Base-by-base conservation (phyloP, 2,797 vertebrate species). In the Coregonus ussuriensis region DNA sequence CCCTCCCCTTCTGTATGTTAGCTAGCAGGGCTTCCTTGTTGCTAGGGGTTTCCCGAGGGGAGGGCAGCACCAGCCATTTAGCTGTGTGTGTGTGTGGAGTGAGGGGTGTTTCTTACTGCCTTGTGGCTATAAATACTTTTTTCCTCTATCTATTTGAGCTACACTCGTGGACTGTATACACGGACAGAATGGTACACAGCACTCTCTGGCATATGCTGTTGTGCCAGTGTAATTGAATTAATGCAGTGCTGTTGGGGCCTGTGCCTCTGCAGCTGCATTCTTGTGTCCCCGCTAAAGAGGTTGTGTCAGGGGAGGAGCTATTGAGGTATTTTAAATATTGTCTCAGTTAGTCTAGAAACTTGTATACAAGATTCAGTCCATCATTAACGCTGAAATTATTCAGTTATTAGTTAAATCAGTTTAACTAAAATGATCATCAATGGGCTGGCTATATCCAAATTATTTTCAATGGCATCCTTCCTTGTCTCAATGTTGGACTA, bases 11-110 rank as follows among this genome's bases (percentile, higher is more conserved):
- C 29, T 73, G n/a, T 6, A 14, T 14, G 29, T 80, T 16, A 18
- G 68, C 16, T 53, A 56, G 37, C 56, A 56, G 53, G 41, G 76
- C 71, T 80, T 83, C 66, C 78, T 75, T 84, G 85, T 84, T 84
- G 81, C 82, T 79, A 80, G 70, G 83, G 71, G 75, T 84, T 83
- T 82, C 76, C 77, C 53, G 68, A 35, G 67, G 74, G 14, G 68
- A 52, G 76, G 72, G 69, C 63, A 37, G 52, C 15, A 69, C 65
- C 74, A 73, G 52, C 47, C 62, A 11, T 31, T 11, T 52, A 14
- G 9, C n/a, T 52, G 53, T 59, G 72, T 73, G 53, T 72, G 51
- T 33, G 37, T 70, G 63, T 25, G 35, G 35, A 16, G 33, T 76
- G 31, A 33, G 52, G 29, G 21, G 66, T 62, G 71, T 21, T 33